These are phyloP conservation scores for Rhinoraja longicauda DNA, from an alignment of 2,797 vertebrate genomes.

Conservation along the genomic window DNA sequence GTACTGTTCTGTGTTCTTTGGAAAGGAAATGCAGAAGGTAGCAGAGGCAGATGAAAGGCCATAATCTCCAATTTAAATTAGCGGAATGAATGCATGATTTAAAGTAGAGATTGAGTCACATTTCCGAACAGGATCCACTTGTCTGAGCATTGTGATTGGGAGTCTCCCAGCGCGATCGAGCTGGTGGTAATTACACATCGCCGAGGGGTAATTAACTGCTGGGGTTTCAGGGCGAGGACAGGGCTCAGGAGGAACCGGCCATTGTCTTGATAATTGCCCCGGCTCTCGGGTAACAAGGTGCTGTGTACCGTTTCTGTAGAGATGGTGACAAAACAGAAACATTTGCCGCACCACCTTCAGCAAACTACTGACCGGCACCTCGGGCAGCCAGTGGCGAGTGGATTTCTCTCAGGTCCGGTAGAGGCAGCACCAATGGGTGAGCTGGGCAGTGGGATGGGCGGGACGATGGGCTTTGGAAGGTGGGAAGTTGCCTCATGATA, in stretches of 20 bases:
- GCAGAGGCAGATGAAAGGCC: not conserved
- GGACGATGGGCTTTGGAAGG: not conserved
- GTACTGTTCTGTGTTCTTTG: too few relatives aligned
- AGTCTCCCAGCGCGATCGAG: not conserved
- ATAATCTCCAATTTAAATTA: not conserved
- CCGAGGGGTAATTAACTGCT: not conserved
- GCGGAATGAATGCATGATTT: not conserved
- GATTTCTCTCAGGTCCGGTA: too few relatives aligned
- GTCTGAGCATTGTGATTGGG: not conserved
- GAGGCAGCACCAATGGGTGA: not conserved
- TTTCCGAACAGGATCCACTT: not conserved
- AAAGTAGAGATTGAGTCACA: not conserved
- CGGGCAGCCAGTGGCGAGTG: not conserved
- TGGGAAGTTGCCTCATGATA: not conserved
- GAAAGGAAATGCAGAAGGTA: not conserved
- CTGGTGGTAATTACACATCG: not conserved
- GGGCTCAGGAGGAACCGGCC: not conserved
- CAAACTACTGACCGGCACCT: not conserved
- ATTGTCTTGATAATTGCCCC: not conserved
- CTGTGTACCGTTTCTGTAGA: conserved; percentile 23
- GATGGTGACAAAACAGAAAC: not conserved
- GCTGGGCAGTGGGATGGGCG: not conserved
- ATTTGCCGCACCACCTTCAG: not conserved
- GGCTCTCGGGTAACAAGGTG: not conserved
- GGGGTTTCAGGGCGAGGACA: not conserved